Percentiles rank a stretch among this genome's conserved stretches.
phyloP scores from a whole-genome alignment of 2,113 vertebrate species.

The Syrrhaptes paradoxus region DNA sequence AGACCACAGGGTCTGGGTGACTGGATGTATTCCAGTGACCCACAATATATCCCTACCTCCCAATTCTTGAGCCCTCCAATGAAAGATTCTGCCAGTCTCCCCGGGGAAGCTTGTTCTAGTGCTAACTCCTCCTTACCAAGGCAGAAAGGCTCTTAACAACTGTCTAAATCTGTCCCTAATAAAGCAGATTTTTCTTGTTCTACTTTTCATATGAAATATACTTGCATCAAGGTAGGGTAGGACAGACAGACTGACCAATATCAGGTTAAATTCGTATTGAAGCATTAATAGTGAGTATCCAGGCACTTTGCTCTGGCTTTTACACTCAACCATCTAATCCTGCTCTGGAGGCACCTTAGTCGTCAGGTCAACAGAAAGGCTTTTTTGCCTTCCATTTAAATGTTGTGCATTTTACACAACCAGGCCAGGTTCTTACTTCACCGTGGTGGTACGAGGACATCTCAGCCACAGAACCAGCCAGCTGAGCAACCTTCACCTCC shows the following conservation, averaged over 20 bases:
- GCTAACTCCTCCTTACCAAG: background rate
- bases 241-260: background rate
- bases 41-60: rapidly evolving
- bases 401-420: background rate
- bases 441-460: conserved; percentile 99
- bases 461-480: conserved; percentile 97
- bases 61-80: background rate
- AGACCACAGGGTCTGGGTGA: background rate
- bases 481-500: conserved; percentile 96
- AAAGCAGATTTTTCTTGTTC: background rate
- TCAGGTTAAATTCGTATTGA: background rate
- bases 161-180: background rate
- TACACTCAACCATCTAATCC: background rate
- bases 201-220: background rate
- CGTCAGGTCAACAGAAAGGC: background rate
- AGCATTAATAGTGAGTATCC: background rate
- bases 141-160: background rate
- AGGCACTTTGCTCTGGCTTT: background rate
- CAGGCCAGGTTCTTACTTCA: conserved; percentile 80
- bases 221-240: background rate
- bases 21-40: background rate
- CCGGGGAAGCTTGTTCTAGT: background rate
- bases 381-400: background rate
- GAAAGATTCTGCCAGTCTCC: background rate
- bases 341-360: background rate